Base-by-base conservation (phyloP, 2,113 vertebrate genomes). In the Clarias magur region DNA sequence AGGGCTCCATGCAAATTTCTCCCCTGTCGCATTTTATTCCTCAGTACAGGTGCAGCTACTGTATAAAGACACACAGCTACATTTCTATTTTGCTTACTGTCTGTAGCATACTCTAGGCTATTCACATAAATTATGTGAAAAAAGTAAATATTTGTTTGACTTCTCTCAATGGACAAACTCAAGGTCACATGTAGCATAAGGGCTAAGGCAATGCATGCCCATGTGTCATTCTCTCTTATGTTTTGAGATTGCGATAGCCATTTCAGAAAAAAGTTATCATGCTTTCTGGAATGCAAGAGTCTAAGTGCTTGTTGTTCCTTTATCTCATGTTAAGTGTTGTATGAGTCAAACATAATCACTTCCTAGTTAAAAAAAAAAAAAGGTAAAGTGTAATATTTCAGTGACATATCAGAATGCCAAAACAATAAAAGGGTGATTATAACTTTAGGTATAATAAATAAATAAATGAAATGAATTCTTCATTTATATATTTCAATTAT, bases 231-330 rank as follows among this genome's bases (percentile, higher is more conserved):
- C 48, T 78, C 57, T 85, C 30, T 27, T 57, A 86, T 63, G 75
- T 75, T 48, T 62, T 86, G 86, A 80, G 83, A 89, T 89, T 73
- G 57, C 21, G 48, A 80, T 76, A 38, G 42, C 53, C 62, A 38
- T 53, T 87, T 78, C 27, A 17, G 6, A 76, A n/a, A n/a, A 53
- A 60, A 48, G 53, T 87, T 87, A 88, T 88, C 88, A 76, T n/a
- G 25, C 63, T 80, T 38, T 79, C 62, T 82, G 78, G 82, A 89
- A 87, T 84, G 57, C 59, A 42, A 38, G 70, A 17, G 72, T 75
- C 56, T n/a, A 65, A 86, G 70, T 48, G 62, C 17, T 73, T 54
- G 25, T 56, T 85, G 78, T 19, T 63, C 53, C 60, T 86, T 83
- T 38, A 88, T 62, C 63, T 63, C 12, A 25, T 59, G 27, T 6